phyloP scores from a whole-genome alignment of 2,888 invertebrate genomes.

The Argyresthia albistria region DNA sequence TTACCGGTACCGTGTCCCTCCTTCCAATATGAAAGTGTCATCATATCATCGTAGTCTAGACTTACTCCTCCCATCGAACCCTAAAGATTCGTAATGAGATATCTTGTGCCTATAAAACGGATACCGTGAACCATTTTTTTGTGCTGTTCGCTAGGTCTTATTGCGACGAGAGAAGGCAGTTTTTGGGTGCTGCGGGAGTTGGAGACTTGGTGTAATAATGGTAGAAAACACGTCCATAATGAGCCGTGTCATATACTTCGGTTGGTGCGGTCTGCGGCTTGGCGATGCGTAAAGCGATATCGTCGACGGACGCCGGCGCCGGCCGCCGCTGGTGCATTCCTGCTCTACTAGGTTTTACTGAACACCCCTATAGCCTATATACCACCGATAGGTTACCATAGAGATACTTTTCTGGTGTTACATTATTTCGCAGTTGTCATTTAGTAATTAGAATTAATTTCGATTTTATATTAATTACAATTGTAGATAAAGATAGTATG shows the following conservation, averaged over 20 bases:
- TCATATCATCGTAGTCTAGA: constrained; percentile 10
- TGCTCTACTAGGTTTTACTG: background rate
- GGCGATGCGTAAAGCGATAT: constrained; percentile 26
- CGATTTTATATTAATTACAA: too few relatives aligned
- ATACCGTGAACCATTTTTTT: too few relatives aligned
- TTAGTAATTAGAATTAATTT: too few relatives aligned
- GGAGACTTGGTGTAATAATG: background rate
- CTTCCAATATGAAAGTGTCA: constrained; percentile 9
- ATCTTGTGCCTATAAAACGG: too few relatives aligned
- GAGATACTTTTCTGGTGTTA: too few relatives aligned
- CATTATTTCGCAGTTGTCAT: too few relatives aligned
- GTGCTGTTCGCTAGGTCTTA: background rate
- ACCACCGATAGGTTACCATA: too few relatives aligned
- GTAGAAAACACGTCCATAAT: constrained; percentile 9
- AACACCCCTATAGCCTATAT: background rate
- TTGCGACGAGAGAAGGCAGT: background rate
- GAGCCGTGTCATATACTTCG: constrained; percentile 13
- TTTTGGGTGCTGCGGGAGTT: background rate
- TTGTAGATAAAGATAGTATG: too few relatives aligned
- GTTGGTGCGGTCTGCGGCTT: constrained; percentile 11
- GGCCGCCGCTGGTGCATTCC: background rate
- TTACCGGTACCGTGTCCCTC: too few relatives aligned
- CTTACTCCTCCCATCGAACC: background rate
- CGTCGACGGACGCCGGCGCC: constrained; percentile 5
- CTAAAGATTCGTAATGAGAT: too few relatives aligned